A percentile compares a stretch with the other conserved stretches of the same genome.
Conservation (phyloP, 1,140 invertebrate genomes). For the Philotrypesis tridentata region DNA sequence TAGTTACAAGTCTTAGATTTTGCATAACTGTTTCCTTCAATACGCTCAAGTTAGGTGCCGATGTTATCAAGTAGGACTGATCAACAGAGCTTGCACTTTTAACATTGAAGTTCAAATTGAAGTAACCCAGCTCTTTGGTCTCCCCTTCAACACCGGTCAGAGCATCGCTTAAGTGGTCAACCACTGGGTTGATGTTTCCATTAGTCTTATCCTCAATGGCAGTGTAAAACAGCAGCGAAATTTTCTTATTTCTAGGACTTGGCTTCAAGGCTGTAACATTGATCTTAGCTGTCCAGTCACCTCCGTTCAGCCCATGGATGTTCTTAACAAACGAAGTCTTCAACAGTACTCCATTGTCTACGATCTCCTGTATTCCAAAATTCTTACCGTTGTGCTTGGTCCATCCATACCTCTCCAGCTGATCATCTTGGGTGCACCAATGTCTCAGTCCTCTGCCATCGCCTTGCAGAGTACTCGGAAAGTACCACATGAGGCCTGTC, state of each 20-base stretch:
- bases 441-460: conserved; percentile 86
- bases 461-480: conserved; percentile 79
- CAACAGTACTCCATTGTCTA: conserved; percentile 85
- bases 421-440: conserved; percentile 94
- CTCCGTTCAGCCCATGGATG: conserved; percentile 84
- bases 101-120: conserved; percentile 74
- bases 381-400: conserved; percentile 91
- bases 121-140: conserved; percentile 86
- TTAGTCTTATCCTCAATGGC: conserved; percentile 82
- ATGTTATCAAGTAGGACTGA: conserved; percentile 83
- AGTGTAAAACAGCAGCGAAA: conserved; percentile 85
- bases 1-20: conserved; percentile 77
- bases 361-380: conserved; percentile 94
- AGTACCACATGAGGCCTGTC: conserved; percentile 98
- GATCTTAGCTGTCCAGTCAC: conserved; percentile 94
- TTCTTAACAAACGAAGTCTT: conserved; percentile 93
- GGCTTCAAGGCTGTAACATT: conserved; percentile 75
- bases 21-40: conserved; percentile 87
- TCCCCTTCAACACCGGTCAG: conserved; percentile 84
- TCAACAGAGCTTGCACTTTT: conserved; percentile 78
- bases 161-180: conserved; percentile 70
- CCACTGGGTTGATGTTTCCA: conserved; percentile 76
- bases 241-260: conserved; percentile 69
- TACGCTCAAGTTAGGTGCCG: conserved; percentile 81
- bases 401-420: conserved; percentile 89